phyloP scores from a whole-genome alignment of 2,797 vertebrate species.

The Amblyopsis hoosieri region DNA sequence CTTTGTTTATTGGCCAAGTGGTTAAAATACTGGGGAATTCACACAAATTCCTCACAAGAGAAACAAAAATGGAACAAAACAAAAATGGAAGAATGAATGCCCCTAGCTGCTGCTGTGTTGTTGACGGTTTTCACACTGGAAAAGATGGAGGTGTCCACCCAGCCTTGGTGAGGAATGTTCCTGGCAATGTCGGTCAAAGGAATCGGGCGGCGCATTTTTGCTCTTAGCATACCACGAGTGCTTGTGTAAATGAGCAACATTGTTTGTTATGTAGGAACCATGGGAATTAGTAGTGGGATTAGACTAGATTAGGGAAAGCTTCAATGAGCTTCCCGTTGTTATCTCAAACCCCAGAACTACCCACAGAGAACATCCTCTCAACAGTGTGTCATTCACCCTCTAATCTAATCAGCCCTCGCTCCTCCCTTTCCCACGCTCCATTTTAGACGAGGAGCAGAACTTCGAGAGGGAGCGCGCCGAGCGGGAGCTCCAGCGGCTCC shows the following conservation, averaged over 20 bases:
- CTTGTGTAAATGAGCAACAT: slow-evolving; percentile 72
- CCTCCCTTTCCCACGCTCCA: neutral
- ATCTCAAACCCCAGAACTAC: neutral
- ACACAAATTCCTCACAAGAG: slow-evolving; percentile 27
- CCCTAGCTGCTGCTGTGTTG: slow-evolving; percentile 61
- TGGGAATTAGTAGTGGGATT: slow-evolving; percentile 45
- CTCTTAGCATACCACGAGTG: slow-evolving; percentile 69
- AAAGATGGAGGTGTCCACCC: slow-evolving; percentile 61
- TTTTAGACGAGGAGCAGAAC: slow-evolving; percentile 83
- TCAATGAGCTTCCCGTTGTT: too few species aligned
- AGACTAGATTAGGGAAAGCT: slow-evolving; percentile 22
- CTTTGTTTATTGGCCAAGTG: slow-evolving; percentile 52
- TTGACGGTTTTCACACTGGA: slow-evolving; percentile 58
- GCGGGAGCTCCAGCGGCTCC: slow-evolving; percentile 83
- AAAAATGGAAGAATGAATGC: slow-evolving; percentile 36
- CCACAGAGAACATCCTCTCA: neutral
- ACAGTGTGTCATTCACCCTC: neutral
- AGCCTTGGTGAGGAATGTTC: slow-evolving; percentile 76
- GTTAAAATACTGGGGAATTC: slow-evolving; percentile 58
- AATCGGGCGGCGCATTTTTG: slow-evolving; percentile 58
- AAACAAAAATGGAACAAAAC: slow-evolving; percentile 27
- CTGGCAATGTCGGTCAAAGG: slow-evolving; percentile 77
- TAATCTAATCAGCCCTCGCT: neutral
- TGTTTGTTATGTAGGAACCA: slow-evolving; percentile 54
- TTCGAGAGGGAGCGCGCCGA: slow-evolving; percentile 86